Evolutionary conservation across 92 coral and sea anemone species (phyloP).

Genomic region (Porites rus): DNA sequence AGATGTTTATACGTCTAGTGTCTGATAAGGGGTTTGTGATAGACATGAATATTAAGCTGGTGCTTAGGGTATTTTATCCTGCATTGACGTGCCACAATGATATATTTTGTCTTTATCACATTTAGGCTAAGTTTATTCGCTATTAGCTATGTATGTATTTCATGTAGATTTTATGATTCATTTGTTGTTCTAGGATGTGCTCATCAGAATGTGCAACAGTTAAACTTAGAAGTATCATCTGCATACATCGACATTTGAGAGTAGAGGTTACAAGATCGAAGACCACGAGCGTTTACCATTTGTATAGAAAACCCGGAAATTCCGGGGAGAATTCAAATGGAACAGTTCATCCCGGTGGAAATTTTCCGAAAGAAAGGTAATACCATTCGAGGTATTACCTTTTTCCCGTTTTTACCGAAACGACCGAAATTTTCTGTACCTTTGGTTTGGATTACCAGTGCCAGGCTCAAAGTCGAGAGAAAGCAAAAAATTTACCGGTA

Average conservation of each 20-base stretch:
- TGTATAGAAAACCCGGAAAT: too few relatives aligned
- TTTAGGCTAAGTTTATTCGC: constrained; percentile 48
- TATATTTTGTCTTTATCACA: constrained; percentile 44
- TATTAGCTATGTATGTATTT: constrained; percentile 35
- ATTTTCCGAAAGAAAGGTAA: too few relatives aligned
- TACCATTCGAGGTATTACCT: too few relatives aligned
- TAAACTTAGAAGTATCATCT: constrained; percentile 16
- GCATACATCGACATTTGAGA: constrained; percentile 24
- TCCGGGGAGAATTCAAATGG: too few relatives aligned
- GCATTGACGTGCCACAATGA: constrained; percentile 34
- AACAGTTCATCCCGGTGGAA: too few relatives aligned
- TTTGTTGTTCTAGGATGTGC: constrained; percentile 21
- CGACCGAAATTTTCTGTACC: too few relatives aligned
- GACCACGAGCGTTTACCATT: too few relatives aligned
- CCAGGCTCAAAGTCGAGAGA: too few relatives aligned
- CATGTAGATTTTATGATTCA: constrained; percentile 39
- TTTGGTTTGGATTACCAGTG: too few relatives aligned
- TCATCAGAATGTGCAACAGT: constrained; percentile 8
- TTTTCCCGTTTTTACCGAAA: too few relatives aligned
- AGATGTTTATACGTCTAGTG: not conserved
- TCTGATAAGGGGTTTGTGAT: constrained; percentile 5
- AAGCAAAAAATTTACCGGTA: too few relatives aligned
- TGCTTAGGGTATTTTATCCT: constrained; percentile 22
- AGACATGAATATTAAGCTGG: constrained; percentile 29
- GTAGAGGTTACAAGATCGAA: constrained; percentile 27